Evolutionary conservation across 2,888 invertebrate genomes (phyloP).

Genomic region (Trachelus troglodyta): DNA sequence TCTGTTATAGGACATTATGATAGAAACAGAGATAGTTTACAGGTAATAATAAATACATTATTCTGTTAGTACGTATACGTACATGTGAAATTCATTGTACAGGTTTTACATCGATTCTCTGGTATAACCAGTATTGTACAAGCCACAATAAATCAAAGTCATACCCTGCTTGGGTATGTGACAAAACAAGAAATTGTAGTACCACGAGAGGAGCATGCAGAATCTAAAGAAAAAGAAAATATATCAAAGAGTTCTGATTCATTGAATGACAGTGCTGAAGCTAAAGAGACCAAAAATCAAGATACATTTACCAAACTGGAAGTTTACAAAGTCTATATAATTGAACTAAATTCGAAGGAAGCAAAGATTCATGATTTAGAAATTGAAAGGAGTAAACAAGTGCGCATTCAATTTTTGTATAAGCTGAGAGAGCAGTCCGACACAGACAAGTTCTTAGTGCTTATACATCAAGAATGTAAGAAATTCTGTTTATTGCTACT

Average conservation of each 20-base stretch:
- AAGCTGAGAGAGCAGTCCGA: slow-evolving; percentile 66
- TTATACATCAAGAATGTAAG: slow-evolving; percentile 85
- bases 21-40: slow-evolving; percentile 50
- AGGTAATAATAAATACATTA: slow-evolving; percentile 36
- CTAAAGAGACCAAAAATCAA: slow-evolving; percentile 37
- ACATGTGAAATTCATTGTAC: slow-evolving; percentile 21
- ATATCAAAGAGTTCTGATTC: not conserved
- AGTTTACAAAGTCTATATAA: slow-evolving; percentile 74
- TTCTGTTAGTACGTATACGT: slow-evolving; percentile 1
- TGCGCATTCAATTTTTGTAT: slow-evolving; percentile 83
- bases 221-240: slow-evolving; percentile 13
- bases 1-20: slow-evolving; percentile 61
- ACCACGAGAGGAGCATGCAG: slow-evolving; percentile 9
- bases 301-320: slow-evolving; percentile 53
- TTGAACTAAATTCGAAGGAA: slow-evolving; percentile 70
- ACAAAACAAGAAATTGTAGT: slow-evolving; percentile 68
- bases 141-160: slow-evolving; percentile 79
- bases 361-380: slow-evolving; percentile 65
- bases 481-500: slow-evolving; percentile 23
- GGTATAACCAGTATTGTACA: slow-evolving; percentile 78
- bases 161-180: slow-evolving; percentile 77
- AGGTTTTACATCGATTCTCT: slow-evolving; percentile 74
- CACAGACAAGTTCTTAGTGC: slow-evolving; percentile 76
- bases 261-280: slow-evolving; percentile 22
- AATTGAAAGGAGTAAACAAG: slow-evolving; percentile 75